phyloP scores from a whole-genome alignment of 2,888 invertebrate genomes.

The Cephus rjabovi region DNA sequence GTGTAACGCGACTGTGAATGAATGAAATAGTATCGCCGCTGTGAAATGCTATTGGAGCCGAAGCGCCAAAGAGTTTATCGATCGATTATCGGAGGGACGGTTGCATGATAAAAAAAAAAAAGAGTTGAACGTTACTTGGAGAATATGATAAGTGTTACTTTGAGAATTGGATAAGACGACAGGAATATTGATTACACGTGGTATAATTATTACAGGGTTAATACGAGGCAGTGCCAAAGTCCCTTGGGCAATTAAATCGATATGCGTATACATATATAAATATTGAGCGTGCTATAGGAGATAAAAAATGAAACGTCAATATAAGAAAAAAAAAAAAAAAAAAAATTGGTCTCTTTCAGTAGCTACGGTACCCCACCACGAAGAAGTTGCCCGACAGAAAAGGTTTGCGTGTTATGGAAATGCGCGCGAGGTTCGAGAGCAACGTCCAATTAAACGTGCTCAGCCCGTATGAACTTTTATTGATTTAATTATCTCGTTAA shows the following conservation, averaged over 20 bases:
- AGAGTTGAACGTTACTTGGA: neutral
- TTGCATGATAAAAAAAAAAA: neutral
- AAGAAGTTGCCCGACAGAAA: neutral
- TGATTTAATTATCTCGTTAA: constrained; percentile 53
- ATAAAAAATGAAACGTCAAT: neutral
- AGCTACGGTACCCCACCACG: neutral
- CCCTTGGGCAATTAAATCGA: neutral
- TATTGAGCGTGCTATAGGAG: neutral
- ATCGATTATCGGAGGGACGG: neutral
- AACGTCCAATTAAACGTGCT: constrained; percentile 48
- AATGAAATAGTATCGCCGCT: neutral
- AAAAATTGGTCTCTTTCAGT: neutral
- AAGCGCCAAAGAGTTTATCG: neutral
- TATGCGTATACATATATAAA: neutral
- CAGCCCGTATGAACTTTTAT: constrained; percentile 34
- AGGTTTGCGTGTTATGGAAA: neutral
- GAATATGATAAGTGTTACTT: neutral
- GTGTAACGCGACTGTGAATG: neutral
- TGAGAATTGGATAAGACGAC: neutral
- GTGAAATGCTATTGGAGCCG: neutral
- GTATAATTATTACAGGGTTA: neutral
- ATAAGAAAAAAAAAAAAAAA: no score
- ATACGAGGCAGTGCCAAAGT: neutral
- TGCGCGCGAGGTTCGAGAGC: constrained; percentile 9
- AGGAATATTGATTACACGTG: neutral